These are phyloP conservation scores for Anoplopoma fimbria DNA, from an alignment of 2,113 vertebrate species.

Conservation along the genomic window DNA sequence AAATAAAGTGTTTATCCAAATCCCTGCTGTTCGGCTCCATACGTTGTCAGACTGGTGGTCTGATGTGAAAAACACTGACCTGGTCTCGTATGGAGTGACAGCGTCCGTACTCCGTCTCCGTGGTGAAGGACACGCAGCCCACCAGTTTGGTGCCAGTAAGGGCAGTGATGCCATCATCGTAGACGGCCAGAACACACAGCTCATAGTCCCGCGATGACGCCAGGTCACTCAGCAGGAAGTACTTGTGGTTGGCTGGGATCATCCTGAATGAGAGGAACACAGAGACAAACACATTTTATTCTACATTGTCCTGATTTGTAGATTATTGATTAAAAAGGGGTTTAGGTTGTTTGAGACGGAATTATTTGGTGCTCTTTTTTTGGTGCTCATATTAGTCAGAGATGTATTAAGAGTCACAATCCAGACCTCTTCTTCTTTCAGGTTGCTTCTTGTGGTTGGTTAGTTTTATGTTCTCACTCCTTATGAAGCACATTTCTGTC, in stretches of 20 bases:
- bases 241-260: slow-evolving; percentile 85
- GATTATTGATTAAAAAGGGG: background rate
- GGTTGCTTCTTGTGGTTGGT: background rate
- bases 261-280: slow-evolving; percentile 75
- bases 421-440: background rate
- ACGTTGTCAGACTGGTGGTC: background rate
- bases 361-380: background rate
- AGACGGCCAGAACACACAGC: slow-evolving; percentile 87
- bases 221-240: slow-evolving; percentile 86
- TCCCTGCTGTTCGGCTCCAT: no score
- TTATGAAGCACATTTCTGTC: background rate
- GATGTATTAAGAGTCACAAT: background rate
- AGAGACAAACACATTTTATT: background rate
- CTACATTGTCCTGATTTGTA: no score
- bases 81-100: slow-evolving; percentile 88
- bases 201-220: slow-evolving; percentile 86
- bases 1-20: background rate
- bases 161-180: slow-evolving; percentile 85
- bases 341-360: background rate
- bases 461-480: background rate
- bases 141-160: slow-evolving; percentile 86
- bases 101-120: slow-evolving; percentile 83
- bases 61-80: slow-evolving; percentile 25
- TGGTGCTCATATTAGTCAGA: background rate
- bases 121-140: slow-evolving; percentile 86